A percentile compares a stretch with the other conserved stretches of the same genome.
phyloP scores from a whole-genome alignment of 2,888 invertebrate genomes.

The Aproaerema taeniolella region DNA sequence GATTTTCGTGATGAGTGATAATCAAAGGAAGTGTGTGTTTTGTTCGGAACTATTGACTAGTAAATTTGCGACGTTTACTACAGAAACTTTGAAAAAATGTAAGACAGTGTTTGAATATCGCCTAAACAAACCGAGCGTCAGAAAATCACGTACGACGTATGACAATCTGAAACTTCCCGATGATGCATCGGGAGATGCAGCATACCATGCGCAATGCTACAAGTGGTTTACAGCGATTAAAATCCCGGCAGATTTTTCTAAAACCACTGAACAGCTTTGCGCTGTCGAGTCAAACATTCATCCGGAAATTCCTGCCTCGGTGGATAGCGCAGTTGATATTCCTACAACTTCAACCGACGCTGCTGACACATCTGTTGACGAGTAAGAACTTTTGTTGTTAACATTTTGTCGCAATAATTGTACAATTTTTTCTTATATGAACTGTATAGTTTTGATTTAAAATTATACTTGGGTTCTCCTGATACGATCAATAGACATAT shows the following conservation, averaged over 20 bases:
- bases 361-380: constrained; percentile 4
- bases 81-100: constrained; percentile 10
- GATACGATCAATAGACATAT: too few relatives aligned
- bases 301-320: constrained; percentile 4
- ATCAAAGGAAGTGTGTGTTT: constrained; percentile 11
- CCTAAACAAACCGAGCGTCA: constrained; percentile 8
- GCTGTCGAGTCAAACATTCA: not conserved
- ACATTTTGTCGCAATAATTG: constrained; percentile 4
- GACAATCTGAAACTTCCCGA: constrained; percentile 5
- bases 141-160: constrained; percentile 7
- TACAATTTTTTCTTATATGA: too few relatives aligned
- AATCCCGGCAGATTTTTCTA: constrained; percentile 5
- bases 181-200: constrained; percentile 5
- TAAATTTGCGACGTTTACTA: constrained; percentile 7
- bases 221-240: constrained; percentile 6
- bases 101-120: constrained; percentile 10
- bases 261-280: constrained; percentile 2
- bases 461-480: too few relatives aligned
- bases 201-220: constrained; percentile 5
- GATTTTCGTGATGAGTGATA: too few relatives aligned
- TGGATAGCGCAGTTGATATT: constrained; percentile 2
- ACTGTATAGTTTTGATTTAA: too few relatives aligned
- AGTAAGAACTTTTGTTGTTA: constrained; percentile 6
- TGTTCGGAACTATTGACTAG: constrained; percentile 7
- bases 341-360: constrained; percentile 5